A percentile compares a stretch with the other conserved stretches of the same genome.
Conservation (phyloP, 2,888 invertebrate species). For the Drosophila parthenogenetica region DNA sequence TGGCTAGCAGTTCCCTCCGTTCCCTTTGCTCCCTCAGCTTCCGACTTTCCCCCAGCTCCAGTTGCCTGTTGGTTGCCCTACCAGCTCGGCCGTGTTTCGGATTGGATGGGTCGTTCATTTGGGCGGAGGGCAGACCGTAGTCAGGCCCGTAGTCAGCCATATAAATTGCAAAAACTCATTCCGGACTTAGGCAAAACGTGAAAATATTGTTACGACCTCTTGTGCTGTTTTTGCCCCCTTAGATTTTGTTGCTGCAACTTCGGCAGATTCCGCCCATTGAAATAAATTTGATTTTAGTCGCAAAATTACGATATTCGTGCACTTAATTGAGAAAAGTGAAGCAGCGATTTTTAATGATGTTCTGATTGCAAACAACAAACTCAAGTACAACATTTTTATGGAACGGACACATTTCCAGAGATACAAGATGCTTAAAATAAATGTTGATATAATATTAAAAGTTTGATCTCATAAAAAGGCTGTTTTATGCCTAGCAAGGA, state of each 20-base stretch:
- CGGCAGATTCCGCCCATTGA: conserved; percentile 53
- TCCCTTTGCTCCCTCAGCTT: background rate
- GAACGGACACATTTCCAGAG: conserved; percentile 7
- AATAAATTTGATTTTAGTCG: conserved; percentile 76
- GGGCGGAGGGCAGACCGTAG: conserved; percentile 15
- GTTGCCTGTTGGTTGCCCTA: conserved; percentile 54
- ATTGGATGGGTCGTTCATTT: conserved; percentile 21
- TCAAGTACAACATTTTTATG: background rate
- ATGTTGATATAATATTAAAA: background rate
- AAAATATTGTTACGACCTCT: conserved; percentile 83
- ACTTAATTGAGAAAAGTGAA: conserved; percentile 75
- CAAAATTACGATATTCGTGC: conserved; percentile 68
- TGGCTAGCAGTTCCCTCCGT: conserved; percentile 52
- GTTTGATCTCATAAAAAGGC: background rate
- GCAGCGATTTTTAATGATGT: conserved; percentile 72
- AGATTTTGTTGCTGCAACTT: conserved; percentile 21
- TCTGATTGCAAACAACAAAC: conserved; percentile 45
- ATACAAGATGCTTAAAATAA: background rate
- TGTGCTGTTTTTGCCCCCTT: conserved; percentile 19
- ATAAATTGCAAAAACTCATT: conserved; percentile 78
- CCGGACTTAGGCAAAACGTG: conserved; percentile 80
- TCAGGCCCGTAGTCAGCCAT: conserved; percentile 34
- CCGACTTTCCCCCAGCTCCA: conserved; percentile 13
- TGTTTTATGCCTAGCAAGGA: too few species aligned
- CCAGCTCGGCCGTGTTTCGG: conserved; percentile 37